phyloP scores from a whole-genome alignment of 1,140 invertebrate species.

The Drosophila hydei region DNA sequence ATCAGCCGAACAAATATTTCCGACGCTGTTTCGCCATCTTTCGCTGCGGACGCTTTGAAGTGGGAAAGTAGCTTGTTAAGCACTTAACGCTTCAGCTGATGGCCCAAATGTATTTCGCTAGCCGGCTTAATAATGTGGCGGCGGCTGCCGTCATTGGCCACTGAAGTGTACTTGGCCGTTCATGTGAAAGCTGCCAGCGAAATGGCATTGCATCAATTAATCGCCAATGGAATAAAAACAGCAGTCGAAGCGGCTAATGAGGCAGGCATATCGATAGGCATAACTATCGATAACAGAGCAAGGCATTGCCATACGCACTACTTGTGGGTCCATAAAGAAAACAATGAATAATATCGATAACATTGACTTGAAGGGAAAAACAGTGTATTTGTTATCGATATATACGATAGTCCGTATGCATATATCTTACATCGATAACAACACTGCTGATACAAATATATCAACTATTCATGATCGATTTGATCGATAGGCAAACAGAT shows the following conservation, averaged over 20 bases:
- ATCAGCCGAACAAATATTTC: slow-evolving; percentile 34
- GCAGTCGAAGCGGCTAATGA: background rate
- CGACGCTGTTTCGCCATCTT: slow-evolving; percentile 14
- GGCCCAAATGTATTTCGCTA: slow-evolving; percentile 35
- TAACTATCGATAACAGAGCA: background rate
- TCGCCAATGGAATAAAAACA: background rate
- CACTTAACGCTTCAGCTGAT: slow-evolving; percentile 59
- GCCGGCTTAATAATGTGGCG: background rate
- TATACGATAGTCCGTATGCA: background rate
- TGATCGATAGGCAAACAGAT: no score
- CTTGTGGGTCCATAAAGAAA: background rate
- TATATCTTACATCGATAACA: no score
- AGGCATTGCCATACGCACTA: no score
- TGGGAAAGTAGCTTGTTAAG: slow-evolving; percentile 79
- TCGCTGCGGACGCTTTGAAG: slow-evolving; percentile 54
- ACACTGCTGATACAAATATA: no score
- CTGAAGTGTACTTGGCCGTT: slow-evolving; percentile 28
- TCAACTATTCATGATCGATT: no score
- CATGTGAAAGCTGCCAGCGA: slow-evolving; percentile 14
- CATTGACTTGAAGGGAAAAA: no score
- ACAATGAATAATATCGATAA: background rate
- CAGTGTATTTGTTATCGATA: no score
- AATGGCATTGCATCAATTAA: slow-evolving; percentile 20
- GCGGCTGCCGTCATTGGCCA: slow-evolving; percentile 24
- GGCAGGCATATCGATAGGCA: background rate